Evolutionary conservation across 1,140 invertebrate genomes (phyloP).

Genomic region (Pogonognathellus flavescens): DNA sequence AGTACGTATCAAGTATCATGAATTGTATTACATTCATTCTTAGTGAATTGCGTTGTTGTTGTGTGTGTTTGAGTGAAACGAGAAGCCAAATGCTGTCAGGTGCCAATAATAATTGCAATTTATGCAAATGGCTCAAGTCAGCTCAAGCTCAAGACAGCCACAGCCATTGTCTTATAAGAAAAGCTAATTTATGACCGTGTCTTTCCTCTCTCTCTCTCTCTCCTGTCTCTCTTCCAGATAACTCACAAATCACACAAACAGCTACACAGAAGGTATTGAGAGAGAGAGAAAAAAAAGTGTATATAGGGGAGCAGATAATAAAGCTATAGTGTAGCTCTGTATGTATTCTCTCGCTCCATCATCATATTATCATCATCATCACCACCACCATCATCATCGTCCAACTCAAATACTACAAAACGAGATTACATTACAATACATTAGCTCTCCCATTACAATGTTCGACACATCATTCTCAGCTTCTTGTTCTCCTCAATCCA

Average conservation of each 20-base stretch:
- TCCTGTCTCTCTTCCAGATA: conserved; percentile 25
- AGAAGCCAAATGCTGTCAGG: conserved; percentile 46
- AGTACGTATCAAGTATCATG: no score
- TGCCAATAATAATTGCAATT: conserved; percentile 54
- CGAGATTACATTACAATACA: conserved; percentile 47
- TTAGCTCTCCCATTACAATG: conserved; percentile 44
- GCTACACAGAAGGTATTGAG: not conserved
- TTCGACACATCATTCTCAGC: conserved; percentile 26
- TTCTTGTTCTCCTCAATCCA: conserved; percentile 13
- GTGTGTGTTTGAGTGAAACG: not conserved
- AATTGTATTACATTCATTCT: no score
- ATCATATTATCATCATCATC: not conserved
- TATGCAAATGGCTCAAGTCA: conserved; percentile 40
- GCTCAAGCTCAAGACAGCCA: not conserved
- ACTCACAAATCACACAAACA: conserved; percentile 27
- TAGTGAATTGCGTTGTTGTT: not conserved
- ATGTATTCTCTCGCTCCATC: not conserved
- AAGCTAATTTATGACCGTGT: conserved; percentile 28
- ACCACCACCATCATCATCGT: not conserved
- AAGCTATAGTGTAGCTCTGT: no score
- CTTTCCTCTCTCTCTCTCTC: not conserved
- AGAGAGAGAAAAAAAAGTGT: no score
- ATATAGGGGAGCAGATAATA: no score
- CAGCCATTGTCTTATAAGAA: not conserved
- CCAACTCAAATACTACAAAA: conserved; percentile 35